phyloP scores from a whole-genome alignment of 2,888 invertebrate species.

The Hermodice carunculata region DNA sequence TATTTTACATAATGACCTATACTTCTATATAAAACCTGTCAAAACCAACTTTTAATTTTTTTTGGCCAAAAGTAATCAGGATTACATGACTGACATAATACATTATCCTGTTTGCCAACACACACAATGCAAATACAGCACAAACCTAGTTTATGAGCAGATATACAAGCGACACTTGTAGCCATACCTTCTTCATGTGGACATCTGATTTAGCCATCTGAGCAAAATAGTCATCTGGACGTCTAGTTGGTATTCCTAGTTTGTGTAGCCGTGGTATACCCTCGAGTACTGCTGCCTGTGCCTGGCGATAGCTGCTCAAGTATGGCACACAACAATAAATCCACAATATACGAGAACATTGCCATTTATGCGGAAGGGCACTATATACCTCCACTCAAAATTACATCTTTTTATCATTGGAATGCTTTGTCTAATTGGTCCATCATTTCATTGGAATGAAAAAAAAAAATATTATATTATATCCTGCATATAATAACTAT shows the following conservation, averaged over 20 bases:
- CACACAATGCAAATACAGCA: neutral
- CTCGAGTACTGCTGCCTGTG: slow-evolving; percentile 84
- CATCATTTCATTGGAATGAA: too few relatives aligned
- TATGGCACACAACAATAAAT: neutral
- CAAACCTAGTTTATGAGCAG: too few relatives aligned
- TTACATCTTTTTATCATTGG: too few relatives aligned
- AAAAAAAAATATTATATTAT: too few relatives aligned
- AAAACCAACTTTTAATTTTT: neutral
- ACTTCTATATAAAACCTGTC: neutral
- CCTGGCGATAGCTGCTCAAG: slow-evolving; percentile 70
- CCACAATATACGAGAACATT: neutral
- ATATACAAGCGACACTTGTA: too few relatives aligned
- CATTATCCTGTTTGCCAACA: neutral
- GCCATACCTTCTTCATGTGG: slow-evolving; percentile 96
- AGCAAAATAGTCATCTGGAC: slow-evolving; percentile 97
- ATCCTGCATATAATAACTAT: too few relatives aligned
- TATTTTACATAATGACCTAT: too few relatives aligned
- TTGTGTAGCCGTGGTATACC: slow-evolving; percentile 84
- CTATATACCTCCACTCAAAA: too few relatives aligned
- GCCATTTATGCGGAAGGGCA: too few relatives aligned
- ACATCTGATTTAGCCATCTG: slow-evolving; percentile 98
- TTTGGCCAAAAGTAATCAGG: neutral
- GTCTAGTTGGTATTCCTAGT: slow-evolving; percentile 81
- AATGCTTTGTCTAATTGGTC: too few relatives aligned
- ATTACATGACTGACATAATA: neutral